Conservation (phyloP, 37 sponge, comb jelly and placozoan genomes). For the Chondrilla cf. caribensis region DNA sequence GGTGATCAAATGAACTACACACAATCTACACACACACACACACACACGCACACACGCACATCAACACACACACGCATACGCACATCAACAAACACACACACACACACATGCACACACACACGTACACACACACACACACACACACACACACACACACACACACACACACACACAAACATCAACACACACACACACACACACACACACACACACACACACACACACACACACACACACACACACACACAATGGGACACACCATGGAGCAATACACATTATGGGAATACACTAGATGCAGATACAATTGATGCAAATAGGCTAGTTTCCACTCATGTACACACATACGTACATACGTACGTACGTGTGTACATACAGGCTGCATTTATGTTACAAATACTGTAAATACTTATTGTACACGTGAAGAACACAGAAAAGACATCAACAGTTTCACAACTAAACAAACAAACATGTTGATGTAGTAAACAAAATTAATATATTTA, state of each 20-base stretch:
- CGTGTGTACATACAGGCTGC: not conserved
- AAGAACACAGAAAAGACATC: not conserved
- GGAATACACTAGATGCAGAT: not conserved
- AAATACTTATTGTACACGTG: conserved; percentile 20
- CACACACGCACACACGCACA: conserved; percentile 45
- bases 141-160: conserved; percentile 43
- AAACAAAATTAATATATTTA: too few species aligned
- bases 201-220: too few species aligned
- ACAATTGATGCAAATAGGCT: too few species aligned
- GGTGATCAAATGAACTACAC: too few species aligned
- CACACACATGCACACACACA: conserved; percentile 38
- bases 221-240: too few species aligned
- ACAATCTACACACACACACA: conserved; percentile 3
- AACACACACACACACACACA: conserved; percentile 37
- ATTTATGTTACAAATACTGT: not conserved
- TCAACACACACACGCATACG: conserved; percentile 44
- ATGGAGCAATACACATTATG: not conserved
- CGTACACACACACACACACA: conserved; percentile 26
- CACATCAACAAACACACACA: conserved; percentile 41
- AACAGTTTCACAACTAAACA: too few species aligned
- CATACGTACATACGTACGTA: not conserved
- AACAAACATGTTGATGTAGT: too few species aligned
- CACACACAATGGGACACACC: too few species aligned
- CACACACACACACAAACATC: conserved; percentile 39
- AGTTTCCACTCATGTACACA: too few species aligned